Conservation (phyloP, 2,113 vertebrate genomes). For the Drymodes brunneopygia region DNA sequence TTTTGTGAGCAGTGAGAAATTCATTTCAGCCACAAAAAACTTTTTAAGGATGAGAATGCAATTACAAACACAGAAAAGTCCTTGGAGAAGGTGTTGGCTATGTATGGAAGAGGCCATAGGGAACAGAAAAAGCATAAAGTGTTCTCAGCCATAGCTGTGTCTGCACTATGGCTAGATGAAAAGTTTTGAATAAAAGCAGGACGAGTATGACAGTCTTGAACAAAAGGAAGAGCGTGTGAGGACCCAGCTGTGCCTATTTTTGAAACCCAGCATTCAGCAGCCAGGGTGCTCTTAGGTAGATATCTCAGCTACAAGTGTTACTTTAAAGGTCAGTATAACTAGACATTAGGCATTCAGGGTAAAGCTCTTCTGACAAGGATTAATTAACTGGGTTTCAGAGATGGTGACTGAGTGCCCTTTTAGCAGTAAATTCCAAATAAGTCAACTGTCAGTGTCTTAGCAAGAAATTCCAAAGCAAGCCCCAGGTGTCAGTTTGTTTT, state of each 20-base stretch:
- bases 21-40: neutral
- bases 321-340: constrained; percentile 23
- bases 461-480: neutral
- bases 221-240: neutral
- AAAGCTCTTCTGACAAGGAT: neutral
- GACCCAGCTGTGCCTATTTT: neutral
- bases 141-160: neutral
- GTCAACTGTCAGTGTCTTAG: neutral
- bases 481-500: neutral
- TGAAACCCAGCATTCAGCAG: neutral
- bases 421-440: neutral
- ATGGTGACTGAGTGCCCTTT: neutral
- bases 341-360: neutral
- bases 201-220: neutral
- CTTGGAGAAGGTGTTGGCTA: neutral
- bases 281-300: neutral
- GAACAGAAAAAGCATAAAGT: neutral
- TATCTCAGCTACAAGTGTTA: neutral
- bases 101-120: neutral
- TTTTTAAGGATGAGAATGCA: neutral
- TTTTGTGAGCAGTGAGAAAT: neutral
- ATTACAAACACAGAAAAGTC: neutral
- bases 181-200: neutral
- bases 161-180: neutral
- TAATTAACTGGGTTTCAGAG: constrained; percentile 9